Base-by-base conservation (phyloP, 2,113 vertebrate species). In the Lophochroa leadbeateri region DNA sequence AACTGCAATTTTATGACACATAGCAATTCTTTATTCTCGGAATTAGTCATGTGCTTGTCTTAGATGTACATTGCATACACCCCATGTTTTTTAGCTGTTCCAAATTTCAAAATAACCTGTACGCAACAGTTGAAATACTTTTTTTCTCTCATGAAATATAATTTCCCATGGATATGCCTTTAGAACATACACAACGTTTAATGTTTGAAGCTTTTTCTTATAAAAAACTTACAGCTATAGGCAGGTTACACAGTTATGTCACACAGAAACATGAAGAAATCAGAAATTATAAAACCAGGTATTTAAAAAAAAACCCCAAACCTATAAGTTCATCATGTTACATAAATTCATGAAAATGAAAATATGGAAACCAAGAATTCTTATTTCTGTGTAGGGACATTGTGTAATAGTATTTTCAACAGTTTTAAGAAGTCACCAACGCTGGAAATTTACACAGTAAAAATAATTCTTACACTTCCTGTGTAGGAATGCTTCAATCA, bases 71-170 rank as follows among this genome's bases (percentile, higher is more conserved):
- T 91, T 89, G 72, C 53, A 81, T 74, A 77, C 41, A 79, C 12
- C 88, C 33, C 19, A 74, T 24, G 25, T 43, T 61, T 41, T 88
- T 94, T 76, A 87, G 28, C 90, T 94, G 70, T 89, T 68, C 83
- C 94, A 68, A 84, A 96, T 74, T 53, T 94, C 88, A 96, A 95
- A 96, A 82, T 94, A 96, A 93, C n/a, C 37, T 76, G 69, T 65
- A 95, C 57, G 72, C 29, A 94, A 71, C 83, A 90, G 37, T 75
- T 63, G 50, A 83, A 78, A 33, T 88, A 92, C 71, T 80, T 94
- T 94, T 92, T 86, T 94, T 84, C 58, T 88, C 44, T 39, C 17
- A 69, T 79, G 49, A 93, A 95, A 95, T 96, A 75, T 68, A 76
- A 87, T 93, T 97, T 90, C 93, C 85, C 81, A 9, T 69, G 88